These are phyloP conservation scores for Pseudochirops cupreus DNA, from an alignment of 2,797 vertebrate species.

Conservation along the genomic window DNA sequence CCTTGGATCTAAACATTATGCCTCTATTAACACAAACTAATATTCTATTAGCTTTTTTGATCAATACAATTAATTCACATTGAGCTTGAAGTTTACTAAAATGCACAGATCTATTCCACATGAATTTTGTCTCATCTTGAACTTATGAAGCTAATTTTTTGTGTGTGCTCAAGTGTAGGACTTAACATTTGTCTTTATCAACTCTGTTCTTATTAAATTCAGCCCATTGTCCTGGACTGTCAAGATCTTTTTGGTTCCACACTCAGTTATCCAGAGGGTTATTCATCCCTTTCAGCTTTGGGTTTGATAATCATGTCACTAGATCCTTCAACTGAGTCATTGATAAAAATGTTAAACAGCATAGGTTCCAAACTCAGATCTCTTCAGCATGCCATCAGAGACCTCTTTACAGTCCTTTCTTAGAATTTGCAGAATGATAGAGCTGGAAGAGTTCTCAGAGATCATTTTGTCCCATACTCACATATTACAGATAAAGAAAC, in stretches of 20 bases:
- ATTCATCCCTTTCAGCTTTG: background rate
- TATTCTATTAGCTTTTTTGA: background rate
- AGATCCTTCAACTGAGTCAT: background rate
- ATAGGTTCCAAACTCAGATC: background rate
- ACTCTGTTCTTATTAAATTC: background rate
- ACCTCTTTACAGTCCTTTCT: background rate
- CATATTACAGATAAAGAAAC: background rate
- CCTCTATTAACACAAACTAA: background rate
- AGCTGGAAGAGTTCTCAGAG: background rate
- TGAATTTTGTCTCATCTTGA: background rate
- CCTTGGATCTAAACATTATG: background rate
- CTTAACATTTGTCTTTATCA: background rate
- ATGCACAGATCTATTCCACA: background rate
- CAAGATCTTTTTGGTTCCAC: background rate
- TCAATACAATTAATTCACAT: background rate
- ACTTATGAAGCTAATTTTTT: background rate
- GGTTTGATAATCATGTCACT: background rate
- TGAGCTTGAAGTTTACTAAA: background rate
- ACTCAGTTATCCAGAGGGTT: background rate
- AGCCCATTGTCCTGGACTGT: background rate
- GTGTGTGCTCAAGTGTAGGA: background rate
- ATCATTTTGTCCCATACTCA: background rate
- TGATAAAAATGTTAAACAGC: background rate
- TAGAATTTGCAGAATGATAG: background rate
- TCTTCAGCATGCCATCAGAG: background rate